These are phyloP conservation scores for Polymixis flavicincta DNA, from an alignment of 2,888 invertebrate genomes.

Conservation along the genomic window DNA sequence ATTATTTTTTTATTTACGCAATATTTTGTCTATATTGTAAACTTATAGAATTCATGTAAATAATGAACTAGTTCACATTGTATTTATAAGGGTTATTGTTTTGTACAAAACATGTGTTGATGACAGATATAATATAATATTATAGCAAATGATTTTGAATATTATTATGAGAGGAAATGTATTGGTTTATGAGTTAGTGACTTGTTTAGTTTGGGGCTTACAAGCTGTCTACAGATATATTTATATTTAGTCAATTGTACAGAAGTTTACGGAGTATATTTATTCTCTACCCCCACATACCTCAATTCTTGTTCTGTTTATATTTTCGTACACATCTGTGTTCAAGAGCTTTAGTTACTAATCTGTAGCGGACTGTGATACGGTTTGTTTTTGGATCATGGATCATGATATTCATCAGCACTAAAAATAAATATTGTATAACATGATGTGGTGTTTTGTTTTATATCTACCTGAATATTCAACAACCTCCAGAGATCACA, in stretches of 20 bases:
- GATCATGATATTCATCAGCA: slow-evolving; percentile 81
- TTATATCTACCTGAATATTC: background rate
- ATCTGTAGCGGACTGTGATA: slow-evolving; percentile 80
- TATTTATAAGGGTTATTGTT: slow-evolving; percentile 80
- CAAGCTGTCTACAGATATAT: slow-evolving; percentile 59
- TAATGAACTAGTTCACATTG: slow-evolving; percentile 73
- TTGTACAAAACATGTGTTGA: slow-evolving; percentile 79
- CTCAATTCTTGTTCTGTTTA: slow-evolving; percentile 61
- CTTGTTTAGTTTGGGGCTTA: slow-evolving; percentile 53
- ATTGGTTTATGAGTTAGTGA: slow-evolving; percentile 57
- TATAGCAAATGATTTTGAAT: slow-evolving; percentile 68
- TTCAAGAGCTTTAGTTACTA: slow-evolving; percentile 68
- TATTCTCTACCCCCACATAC: slow-evolving; percentile 61
- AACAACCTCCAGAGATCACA: no score
- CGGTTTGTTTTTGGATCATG: slow-evolving; percentile 76
- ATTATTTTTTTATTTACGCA: slow-evolving; percentile 75
- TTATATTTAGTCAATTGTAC: slow-evolving; percentile 65
- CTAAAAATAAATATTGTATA: slow-evolving; percentile 81
- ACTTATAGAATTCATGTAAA: slow-evolving; percentile 77
- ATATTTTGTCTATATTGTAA: slow-evolving; percentile 68
- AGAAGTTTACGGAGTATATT: slow-evolving; percentile 56
- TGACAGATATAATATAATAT: slow-evolving; percentile 68
- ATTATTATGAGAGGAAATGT: slow-evolving; percentile 65
- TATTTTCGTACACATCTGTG: slow-evolving; percentile 61
- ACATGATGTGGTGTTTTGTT: slow-evolving; percentile 66